Evolutionary conservation across 1,140 invertebrate species (phyloP).

Genomic region (Zaprionus lachaisei): DNA sequence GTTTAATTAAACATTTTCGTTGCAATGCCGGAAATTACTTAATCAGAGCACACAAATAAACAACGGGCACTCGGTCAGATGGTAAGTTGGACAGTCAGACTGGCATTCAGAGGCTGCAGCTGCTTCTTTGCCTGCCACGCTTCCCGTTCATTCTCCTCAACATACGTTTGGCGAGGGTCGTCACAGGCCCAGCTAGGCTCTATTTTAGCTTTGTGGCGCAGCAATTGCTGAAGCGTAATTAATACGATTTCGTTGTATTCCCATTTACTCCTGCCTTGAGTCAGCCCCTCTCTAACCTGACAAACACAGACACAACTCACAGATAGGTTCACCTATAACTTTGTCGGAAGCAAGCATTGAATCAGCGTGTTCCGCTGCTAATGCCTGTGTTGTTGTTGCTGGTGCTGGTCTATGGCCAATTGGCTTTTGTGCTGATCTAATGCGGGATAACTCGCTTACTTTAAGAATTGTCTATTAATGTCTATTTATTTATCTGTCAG

Average conservation of each 20-base stretch:
- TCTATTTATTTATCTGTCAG: slow-evolving; percentile 30
- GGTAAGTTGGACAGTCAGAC: background rate
- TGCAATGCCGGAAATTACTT: slow-evolving; percentile 71
- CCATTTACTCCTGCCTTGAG: slow-evolving; percentile 62
- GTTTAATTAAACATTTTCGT: slow-evolving; percentile 76
- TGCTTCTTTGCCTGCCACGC: background rate
- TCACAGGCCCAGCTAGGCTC: slow-evolving; percentile 60
- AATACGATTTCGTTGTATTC: slow-evolving; percentile 79
- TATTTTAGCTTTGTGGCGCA: slow-evolving; percentile 80
- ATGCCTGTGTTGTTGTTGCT: slow-evolving; percentile 1
- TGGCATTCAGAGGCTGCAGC: slow-evolving; percentile 3
- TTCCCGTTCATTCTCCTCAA: too few species aligned
- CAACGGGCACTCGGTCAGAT: background rate
- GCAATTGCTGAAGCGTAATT: slow-evolving; percentile 81
- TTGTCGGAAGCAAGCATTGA: background rate
- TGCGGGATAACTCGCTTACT: slow-evolving; percentile 29
- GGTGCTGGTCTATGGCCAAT: too few species aligned
- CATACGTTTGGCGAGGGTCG: background rate
- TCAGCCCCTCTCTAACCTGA: background rate
- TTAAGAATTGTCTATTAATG: slow-evolving; percentile 63
- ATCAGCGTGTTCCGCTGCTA: slow-evolving; percentile 22
- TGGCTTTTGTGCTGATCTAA: slow-evolving; percentile 30
- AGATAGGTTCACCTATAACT: background rate
- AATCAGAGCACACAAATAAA: slow-evolving; percentile 40
- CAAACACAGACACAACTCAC: background rate